Evolutionary conservation across 2,888 invertebrate genomes (phyloP), one percentile per base, ranked within the genome.

Genomic region (Rhamphomyia laevipes): DNA sequence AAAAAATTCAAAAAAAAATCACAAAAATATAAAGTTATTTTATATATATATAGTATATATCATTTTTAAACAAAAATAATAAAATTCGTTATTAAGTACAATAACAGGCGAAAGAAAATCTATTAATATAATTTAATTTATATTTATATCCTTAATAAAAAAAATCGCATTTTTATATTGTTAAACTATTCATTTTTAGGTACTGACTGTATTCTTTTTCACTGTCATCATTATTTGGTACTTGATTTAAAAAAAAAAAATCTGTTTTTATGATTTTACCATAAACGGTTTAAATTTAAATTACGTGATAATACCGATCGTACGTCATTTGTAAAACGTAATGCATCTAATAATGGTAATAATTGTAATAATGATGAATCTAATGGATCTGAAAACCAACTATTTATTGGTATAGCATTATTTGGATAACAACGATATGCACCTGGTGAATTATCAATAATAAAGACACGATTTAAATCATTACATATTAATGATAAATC

Each of bases 331-430:
- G 86, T 86, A 73, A 86, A 96, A 58, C 95, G 81, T 62, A 94
- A 77, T 59, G 95, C 93, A 74, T 96, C 96, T 62, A 97, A 76
- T 70, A 95, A 86, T 45, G 96, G 96, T 68, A 96, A 80, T 62
- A 97, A 78, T 72, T 90, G 90, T 63, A 97, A 80, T 61, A 97
- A 77, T 61, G 92, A 87, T 62, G 91, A 88, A 74, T 96, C 96
- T 66, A 85, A 81, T 53, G 94, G 91, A 74, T 96, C 95, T 59
- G 87, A 88, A 77, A 94, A 95, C 95, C 96, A 97, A 59, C 95
- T 95, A 73, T 90, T 92, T 70, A 96, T 96, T 46, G 90, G 95
- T 70, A 96, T 94, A 63, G 95, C 95, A 74, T 96, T 96, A 73
- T 95, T 94, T 92, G 73, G 93, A 76, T 90, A 96, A 65, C 90